Base-by-base conservation (phyloP, 2,888 invertebrate species). In the Brenthis ino region DNA sequence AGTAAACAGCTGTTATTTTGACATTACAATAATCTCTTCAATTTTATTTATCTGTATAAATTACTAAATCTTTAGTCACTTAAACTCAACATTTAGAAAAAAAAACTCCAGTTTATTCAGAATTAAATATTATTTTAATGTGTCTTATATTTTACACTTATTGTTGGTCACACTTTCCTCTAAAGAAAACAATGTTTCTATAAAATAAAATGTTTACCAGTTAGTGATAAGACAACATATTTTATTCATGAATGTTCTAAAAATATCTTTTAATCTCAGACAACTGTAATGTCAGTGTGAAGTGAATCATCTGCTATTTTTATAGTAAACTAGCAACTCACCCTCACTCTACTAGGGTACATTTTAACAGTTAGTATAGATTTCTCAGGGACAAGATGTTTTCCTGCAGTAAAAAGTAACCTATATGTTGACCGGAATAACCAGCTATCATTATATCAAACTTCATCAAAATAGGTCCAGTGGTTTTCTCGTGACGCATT, bases 221-320 rank as follows among this genome's bases (percentile, higher is more conserved):
- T 55, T 64, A 55, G n/a, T 64, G 64, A 64, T 64, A 64, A 64
- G 64, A 64, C 43, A 47, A 55, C 55, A 64, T 64, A 53, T 43
- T 63, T 48, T 64, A 64, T 55, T 64, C 47, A 54, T 64, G 47
- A 12, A 64, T 55, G 55, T 64, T 64, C 64, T 68, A 68, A 64
- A 64, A 57, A 64, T 68, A 65, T 58, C 65, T 65, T 4, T 37
- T 65, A 58, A 65, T 57, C 65, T 50, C 37, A 57, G 43, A 68
- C 63, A 57, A 57, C 64, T 65, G 37, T 65, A 68, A 65, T 68
- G 64, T 68, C 48, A 55, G 43, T 60, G 33, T 20, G 33, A 37
- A 63, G 60, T 68, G 68, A 68, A 60, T 68, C 68, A 68, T 58
- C 37, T 12, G 16, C 47, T 67, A 67, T 67, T 63, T 67, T 67